phyloP scores from a whole-genome alignment of 2,888 invertebrate species.

The Atethmia centrago region DNA sequence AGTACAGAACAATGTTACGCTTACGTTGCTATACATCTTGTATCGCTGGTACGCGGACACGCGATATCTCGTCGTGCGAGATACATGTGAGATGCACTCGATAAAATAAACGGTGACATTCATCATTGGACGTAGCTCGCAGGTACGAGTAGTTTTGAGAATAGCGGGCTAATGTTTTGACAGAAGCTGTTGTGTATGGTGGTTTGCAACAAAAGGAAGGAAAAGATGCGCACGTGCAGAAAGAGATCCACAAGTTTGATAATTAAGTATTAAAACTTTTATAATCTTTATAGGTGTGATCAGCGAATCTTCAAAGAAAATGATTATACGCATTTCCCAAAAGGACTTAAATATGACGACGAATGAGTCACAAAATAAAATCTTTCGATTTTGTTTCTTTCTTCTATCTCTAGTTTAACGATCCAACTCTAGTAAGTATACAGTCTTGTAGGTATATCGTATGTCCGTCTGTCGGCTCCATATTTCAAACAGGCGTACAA shows the following conservation, averaged over 20 bases:
- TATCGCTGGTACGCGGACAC: slow-evolving; percentile 68
- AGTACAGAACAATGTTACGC: slow-evolving; percentile 66
- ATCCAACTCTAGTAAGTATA: slow-evolving; percentile 12
- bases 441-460: slow-evolving; percentile 33
- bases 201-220: neutral
- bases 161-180: slow-evolving; percentile 13
- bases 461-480: slow-evolving; percentile 38
- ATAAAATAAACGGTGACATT: slow-evolving; percentile 58
- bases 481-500: slow-evolving; percentile 40
- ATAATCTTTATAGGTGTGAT: neutral
- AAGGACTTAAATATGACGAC: neutral
- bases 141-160: slow-evolving; percentile 40
- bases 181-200: neutral
- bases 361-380: slow-evolving; percentile 5
- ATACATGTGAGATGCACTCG: slow-evolving; percentile 49
- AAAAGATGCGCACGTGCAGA: slow-evolving; percentile 10
- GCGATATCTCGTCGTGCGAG: slow-evolving; percentile 64
- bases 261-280: neutral
- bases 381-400: neutral
- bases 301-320: neutral
- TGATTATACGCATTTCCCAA: neutral
- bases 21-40: slow-evolving; percentile 60
- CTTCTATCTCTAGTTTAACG: slow-evolving; percentile 18
- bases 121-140: slow-evolving; percentile 40
- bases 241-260: neutral